Base-by-base conservation (phyloP, 2,888 invertebrate species). In the Helicoverpa assulta region DNA sequence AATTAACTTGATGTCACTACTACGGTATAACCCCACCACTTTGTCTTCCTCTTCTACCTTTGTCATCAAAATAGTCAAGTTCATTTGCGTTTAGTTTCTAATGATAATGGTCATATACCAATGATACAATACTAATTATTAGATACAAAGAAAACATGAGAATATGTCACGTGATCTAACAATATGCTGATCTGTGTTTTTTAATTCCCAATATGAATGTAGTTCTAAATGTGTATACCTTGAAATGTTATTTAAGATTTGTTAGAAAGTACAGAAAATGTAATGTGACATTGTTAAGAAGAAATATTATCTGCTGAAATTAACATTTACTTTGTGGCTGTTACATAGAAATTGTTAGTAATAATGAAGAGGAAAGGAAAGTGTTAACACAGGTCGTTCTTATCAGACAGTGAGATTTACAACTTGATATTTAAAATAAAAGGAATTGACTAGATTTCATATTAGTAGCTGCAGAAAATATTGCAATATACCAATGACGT, bases 341-440 rank as follows among this genome's bases (percentile, higher is more conserved):
- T 71, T 52, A 65, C 33, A 53, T 29, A 53, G 16, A 6, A 12
- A 40, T 50, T 53, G 47, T 71, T 71, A 71, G 53, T 73, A 14
- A 68, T 7, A 37, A 47, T 58, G 47, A 6, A 19, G 37, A 10
- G 3, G 12, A 21, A 53, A n/a, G 37, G 18, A 40, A 29, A 62
- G 37, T 5, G 8, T 61, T 43, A 57, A 19, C 33, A 47, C 26
- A 18, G 16, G 21, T 26, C 29, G 21, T 29, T 33, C 57, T n/a
- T 40, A 65, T 73, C 37, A 57, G 53, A 58, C 57, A 40, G 40
- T 19, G 6, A 33, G 12, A 57, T 16, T 16, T 26, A 53, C 3
- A 33, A 50, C n/a, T 2, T 18, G 10, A 33, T n/a, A 16, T 18
- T n/a, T n/a, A 12, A 21, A 21, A 21, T 1, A 21, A 21, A 21